These are phyloP conservation scores for Zhuqinia jingwanae DNA, from an alignment of 2,888 invertebrate species.

Conservation along the genomic window DNA sequence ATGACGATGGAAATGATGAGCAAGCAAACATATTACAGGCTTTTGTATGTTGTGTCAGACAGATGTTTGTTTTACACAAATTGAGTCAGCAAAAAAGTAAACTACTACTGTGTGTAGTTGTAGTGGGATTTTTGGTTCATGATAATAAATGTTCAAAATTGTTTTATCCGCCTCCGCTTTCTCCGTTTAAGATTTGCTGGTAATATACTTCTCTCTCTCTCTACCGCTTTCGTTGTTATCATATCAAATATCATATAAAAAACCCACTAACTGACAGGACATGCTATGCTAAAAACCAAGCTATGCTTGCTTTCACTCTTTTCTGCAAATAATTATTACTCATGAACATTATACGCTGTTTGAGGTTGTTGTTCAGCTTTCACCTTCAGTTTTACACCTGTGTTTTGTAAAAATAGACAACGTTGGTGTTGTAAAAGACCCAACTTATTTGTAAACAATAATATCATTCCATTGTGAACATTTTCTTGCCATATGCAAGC, in stretches of 20 bases:
- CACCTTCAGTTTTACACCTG: not conserved
- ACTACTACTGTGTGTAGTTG: not conserved
- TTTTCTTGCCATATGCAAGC: no score
- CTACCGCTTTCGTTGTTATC: not conserved
- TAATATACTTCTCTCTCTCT: not conserved
- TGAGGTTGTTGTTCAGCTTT: not conserved
- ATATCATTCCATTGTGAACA: no score
- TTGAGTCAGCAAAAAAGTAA: conserved; percentile 47
- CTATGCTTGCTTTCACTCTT: not conserved
- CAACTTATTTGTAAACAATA: no score
- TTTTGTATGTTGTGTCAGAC: no score
- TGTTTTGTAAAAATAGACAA: no score
- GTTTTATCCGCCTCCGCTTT: conserved; percentile 55
- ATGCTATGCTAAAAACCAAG: not conserved
- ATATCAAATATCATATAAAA: not conserved
- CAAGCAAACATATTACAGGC: conserved; percentile 26
- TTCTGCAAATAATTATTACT: conserved; percentile 1
- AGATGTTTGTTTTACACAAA: conserved; percentile 55
- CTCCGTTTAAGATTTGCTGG: no score
- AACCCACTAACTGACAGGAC: not conserved
- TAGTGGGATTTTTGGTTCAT: not conserved
- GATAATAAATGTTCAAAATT: not conserved
- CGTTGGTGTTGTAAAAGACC: no score
- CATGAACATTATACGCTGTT: not conserved
- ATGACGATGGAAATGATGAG: conserved; percentile 16